phyloP scores from a whole-genome alignment of 1,140 invertebrate species.

The Tribolium castaneum region DNA sequence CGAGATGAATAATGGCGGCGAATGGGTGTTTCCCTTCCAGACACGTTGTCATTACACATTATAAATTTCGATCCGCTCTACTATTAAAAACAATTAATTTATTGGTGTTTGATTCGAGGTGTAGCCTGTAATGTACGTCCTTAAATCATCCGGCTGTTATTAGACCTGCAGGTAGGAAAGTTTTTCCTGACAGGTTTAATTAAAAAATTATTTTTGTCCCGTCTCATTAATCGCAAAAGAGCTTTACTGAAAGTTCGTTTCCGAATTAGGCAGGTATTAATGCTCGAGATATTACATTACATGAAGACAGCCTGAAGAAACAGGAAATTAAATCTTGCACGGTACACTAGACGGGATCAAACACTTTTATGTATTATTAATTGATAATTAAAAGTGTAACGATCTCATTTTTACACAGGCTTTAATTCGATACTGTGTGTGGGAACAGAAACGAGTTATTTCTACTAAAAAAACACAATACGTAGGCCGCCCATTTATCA shows the following conservation, averaged over 20 bases:
- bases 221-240: constrained; percentile 11
- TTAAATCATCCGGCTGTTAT: constrained; percentile 10
- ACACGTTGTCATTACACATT: constrained; percentile 35
- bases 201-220: constrained; percentile 32
- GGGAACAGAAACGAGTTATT: constrained; percentile 16
- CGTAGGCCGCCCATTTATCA: constrained; percentile 12
- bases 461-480: constrained; percentile 12
- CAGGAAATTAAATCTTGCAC: constrained; percentile 28
- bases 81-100: constrained; percentile 42
- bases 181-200: constrained; percentile 19
- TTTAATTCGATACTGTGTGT: constrained; percentile 4
- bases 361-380: constrained; percentile 28
- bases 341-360: constrained; percentile 14
- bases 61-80: constrained; percentile 30
- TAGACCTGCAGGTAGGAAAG: constrained; percentile 3
- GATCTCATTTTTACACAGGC: constrained; percentile 12
- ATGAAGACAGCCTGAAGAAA: constrained; percentile 18
- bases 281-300: constrained; percentile 15
- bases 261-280: constrained; percentile 10
- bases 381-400: constrained; percentile 31
- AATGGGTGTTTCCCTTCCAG: constrained; percentile 43
- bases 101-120: constrained; percentile 6
- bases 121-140: neutral
- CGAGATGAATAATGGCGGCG: constrained; percentile 39
- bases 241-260: neutral